phyloP scores from a whole-genome alignment of 2,113 vertebrate species.

The Salvelinus sp. region DNA sequence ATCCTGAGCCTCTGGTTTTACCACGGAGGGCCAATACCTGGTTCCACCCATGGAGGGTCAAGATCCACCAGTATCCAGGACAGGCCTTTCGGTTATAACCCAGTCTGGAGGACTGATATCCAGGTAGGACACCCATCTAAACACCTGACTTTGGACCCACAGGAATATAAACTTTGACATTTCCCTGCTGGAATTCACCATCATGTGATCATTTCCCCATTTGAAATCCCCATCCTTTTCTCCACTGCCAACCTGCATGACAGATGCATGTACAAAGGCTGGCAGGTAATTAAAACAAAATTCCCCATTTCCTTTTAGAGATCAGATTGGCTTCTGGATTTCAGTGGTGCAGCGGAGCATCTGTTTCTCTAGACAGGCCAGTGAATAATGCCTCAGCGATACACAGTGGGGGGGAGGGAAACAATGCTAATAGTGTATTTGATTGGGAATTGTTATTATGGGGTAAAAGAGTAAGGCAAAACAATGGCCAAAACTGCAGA shows the following conservation, averaged over 20 bases:
- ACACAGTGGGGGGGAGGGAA: not conserved
- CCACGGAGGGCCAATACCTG: not conserved
- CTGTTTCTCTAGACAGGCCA: slow-evolving; percentile 7
- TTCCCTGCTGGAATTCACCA: not conserved
- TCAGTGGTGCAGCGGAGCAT: slow-evolving; percentile 21
- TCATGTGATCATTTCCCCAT: not conserved
- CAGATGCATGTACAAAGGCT: not conserved
- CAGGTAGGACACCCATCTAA: too few relatives aligned
- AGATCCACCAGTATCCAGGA: not conserved
- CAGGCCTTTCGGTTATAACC: too few relatives aligned
- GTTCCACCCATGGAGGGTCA: not conserved
- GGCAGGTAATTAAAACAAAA: not conserved
- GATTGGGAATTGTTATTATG: slow-evolving; percentile 31
- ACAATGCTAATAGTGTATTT: slow-evolving; percentile 28
- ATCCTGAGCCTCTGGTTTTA: not conserved
- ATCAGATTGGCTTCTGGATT: not conserved
- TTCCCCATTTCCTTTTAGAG: not conserved
- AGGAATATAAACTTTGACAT: not conserved
- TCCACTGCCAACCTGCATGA: not conserved
- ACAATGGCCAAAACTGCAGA: slow-evolving; percentile 23
- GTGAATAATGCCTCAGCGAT: slow-evolving; percentile 7
- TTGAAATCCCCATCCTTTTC: not conserved
- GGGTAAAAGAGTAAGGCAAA: slow-evolving; percentile 19
- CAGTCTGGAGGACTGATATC: too few relatives aligned
- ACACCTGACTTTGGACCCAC: not conserved